Evolutionary conservation across 2,113 vertebrate species (phyloP), one percentile per base, ranked within the genome.

Genomic region (Amazona vittata): DNA sequence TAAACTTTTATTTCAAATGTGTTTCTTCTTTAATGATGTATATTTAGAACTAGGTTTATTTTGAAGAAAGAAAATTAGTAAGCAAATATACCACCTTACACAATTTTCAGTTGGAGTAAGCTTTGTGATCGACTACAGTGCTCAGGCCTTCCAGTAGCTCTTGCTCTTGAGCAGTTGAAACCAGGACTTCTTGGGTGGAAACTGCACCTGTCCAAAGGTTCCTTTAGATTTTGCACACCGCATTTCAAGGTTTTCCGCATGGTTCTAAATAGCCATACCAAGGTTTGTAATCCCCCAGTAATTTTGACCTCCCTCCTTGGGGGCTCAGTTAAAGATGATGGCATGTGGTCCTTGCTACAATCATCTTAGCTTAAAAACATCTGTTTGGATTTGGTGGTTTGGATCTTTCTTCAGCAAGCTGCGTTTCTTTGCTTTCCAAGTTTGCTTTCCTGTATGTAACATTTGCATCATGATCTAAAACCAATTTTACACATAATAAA

Each of bases 401-500:
- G 65, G 86, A 52, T 62, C 49, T 76, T 81, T 46, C 69, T 92
- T 47, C 47, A 94, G 69, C 75, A 97, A 83, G 80, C 90, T 93
- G 94, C 64, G 89, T 97, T 75, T 68, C 52, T 49, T 79, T 88
- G 75, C 74, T 94, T 95, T 89, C 95, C 77, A 92, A 95, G 89
- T 97, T 96, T 94, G 52, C 73, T 97, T 97, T 94, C 86, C 65
- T 73, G 73, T 94, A 93, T 78, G 85, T 90, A 96, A 81, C 80
- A 41, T 97, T 96, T 95, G 69, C 88, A 94, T 96, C 78, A 46
- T 76, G 83, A 95, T 95, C 93, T 94, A 86, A 92, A 97, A 97
- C 93, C 94, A 98, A 98, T 98, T 98, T 98, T 98, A 97, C 97
- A 98, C 97, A 93, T 97, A 98, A 98, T 98, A 98, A 98, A 98